A percentile compares a stretch with the other conserved stretches of the same genome.
phyloP scores from a whole-genome alignment of 1,140 invertebrate species.

The Anadara kagoshimensis region DNA sequence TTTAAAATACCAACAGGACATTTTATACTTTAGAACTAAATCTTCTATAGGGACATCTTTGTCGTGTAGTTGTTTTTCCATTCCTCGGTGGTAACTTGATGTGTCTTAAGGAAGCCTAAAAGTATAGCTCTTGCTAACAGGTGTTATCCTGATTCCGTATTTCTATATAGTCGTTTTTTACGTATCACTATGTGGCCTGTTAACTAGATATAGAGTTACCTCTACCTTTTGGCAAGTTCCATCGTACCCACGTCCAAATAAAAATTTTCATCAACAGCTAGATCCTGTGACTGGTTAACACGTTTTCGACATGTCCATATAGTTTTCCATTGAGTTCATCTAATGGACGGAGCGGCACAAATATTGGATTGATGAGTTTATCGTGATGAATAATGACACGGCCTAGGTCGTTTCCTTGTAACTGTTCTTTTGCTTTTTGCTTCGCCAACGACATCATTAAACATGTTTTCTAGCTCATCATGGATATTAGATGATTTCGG shows the following conservation, averaged over 20 bases:
- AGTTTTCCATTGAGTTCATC: constrained; percentile 1
- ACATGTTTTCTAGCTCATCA: constrained; percentile 23
- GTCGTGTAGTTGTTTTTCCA: no score
- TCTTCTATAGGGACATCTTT: no score
- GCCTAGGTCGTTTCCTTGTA: constrained; percentile 11
- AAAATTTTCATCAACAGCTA: constrained; percentile 18
- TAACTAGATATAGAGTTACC: no score
- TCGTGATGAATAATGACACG: constrained; percentile 25
- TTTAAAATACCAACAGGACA: no score
- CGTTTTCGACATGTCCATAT: constrained; percentile 19
- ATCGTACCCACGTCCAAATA: constrained; percentile 13
- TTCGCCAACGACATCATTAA: constrained; percentile 10
- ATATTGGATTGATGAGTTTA: constrained; percentile 11
- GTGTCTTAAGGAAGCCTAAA: no score
- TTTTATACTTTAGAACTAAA: no score
- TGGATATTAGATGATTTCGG: constrained; percentile 8
- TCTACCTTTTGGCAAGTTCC: constrained; percentile 6
- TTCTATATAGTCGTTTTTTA: no score
- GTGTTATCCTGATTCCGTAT: no score
- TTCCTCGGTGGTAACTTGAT: no score
- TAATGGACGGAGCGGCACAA: constrained; percentile 13
- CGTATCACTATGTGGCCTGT: no score
- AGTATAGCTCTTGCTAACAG: no score
- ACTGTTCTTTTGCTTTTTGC: constrained; percentile 8
- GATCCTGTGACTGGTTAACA: constrained; percentile 10